Evolutionary conservation across 1,140 invertebrate genomes (phyloP).

Genomic region (Trialeurodes vaporariorum): DNA sequence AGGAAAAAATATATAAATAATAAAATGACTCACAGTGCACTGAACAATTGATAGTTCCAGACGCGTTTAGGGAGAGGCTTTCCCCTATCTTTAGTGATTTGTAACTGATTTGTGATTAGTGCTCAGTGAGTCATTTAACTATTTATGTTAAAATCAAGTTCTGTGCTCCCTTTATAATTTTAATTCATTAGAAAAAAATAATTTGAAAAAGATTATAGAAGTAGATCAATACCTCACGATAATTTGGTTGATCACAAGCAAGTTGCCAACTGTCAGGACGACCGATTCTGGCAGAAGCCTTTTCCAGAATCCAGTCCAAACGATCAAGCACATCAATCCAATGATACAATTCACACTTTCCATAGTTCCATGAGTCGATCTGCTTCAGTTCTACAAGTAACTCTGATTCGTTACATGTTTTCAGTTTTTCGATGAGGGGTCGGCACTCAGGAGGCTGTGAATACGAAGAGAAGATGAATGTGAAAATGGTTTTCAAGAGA

Average conservation of each 20-base stretch:
- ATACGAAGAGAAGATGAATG: too few species aligned
- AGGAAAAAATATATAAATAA: too few species aligned
- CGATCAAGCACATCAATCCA: conserved; percentile 80
- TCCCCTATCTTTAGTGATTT: too few species aligned
- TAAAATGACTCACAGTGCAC: too few species aligned
- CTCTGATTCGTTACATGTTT: conserved; percentile 55
- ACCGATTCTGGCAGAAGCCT: conserved; percentile 49
- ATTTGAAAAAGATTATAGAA: background rate
- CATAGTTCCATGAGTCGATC: conserved; percentile 76
- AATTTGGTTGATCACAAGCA: conserved; percentile 58
- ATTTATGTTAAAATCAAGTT: conserved; percentile 1
- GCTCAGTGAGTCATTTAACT: too few species aligned
- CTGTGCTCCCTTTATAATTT: background rate
- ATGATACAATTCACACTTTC: conserved; percentile 83
- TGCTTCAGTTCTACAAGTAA: conserved; percentile 57
- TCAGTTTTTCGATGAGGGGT: conserved; percentile 63
- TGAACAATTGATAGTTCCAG: too few species aligned
- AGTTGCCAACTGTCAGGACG: conserved; percentile 59
- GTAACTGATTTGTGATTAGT: too few species aligned
- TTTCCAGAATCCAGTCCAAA: conserved; percentile 70
- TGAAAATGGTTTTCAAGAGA: too few species aligned
- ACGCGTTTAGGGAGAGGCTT: too few species aligned
- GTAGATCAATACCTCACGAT: conserved; percentile 42
- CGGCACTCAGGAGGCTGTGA: conserved; percentile 70
- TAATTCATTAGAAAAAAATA: conserved; percentile 5